Evolutionary conservation across 92 coral and sea anemone species (phyloP).

Genomic region (Umimayanthus chanpuru): DNA sequence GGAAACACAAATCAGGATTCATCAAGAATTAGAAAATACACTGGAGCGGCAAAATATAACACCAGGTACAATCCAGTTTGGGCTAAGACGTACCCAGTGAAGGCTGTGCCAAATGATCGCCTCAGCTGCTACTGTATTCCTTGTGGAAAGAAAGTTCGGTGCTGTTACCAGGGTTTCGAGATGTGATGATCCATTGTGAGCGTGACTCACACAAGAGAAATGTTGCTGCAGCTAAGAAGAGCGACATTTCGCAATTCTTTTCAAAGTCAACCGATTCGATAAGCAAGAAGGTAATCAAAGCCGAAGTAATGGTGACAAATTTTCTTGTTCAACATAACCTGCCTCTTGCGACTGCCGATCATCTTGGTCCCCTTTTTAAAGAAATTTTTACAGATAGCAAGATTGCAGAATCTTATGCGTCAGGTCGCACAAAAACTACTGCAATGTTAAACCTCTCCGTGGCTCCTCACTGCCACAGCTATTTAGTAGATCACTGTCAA

Average conservation of each 20-base stretch:
- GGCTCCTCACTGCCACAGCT: conserved; percentile 57
- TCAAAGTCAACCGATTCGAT: not conserved
- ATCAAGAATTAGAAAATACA: no score
- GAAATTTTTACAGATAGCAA: conserved; percentile 20
- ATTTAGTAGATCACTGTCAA: conserved; percentile 40
- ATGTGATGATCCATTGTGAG: not conserved
- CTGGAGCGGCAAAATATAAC: conserved; percentile 7
- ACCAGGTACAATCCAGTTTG: not conserved
- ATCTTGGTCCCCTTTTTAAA: not conserved
- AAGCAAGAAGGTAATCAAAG: conserved; percentile 10
- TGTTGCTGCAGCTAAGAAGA: conserved; percentile 8
- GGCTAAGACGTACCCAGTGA: not conserved
- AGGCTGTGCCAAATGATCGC: conserved; percentile 4
- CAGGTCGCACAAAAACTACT: conserved; percentile 38
- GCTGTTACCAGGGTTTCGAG: conserved; percentile 10
- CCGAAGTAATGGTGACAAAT: conserved; percentile 34
- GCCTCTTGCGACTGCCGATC: conserved; percentile 16
- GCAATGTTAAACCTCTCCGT: conserved; percentile 46
- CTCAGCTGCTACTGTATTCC: not conserved
- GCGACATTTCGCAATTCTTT: conserved; percentile 10
- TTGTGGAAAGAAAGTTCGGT: conserved; percentile 19
- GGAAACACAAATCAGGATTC: not conserved
- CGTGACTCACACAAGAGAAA: not conserved
- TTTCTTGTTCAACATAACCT: not conserved
- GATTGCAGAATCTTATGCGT: conserved; percentile 35